Percentiles rank a stretch among this genome's conserved stretches.
Evolutionary conservation across 2,888 invertebrate genomes (phyloP).

Genomic region (Artemia sinica): DNA sequence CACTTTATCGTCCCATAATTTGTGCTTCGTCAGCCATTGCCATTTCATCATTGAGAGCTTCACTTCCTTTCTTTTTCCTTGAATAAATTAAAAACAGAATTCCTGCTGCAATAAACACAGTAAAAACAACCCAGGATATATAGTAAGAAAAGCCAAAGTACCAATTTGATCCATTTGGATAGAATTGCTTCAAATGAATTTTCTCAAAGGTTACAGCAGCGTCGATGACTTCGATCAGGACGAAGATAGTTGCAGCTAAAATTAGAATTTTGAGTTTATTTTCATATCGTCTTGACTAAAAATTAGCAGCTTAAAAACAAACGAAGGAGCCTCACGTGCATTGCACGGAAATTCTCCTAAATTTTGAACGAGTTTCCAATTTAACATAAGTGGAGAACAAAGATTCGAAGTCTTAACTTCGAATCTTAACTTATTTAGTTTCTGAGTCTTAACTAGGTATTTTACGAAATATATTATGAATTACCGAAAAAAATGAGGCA

Average conservation of each 20-base stretch:
- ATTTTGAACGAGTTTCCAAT: too few relatives aligned
- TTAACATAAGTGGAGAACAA: too few relatives aligned
- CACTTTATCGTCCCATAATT: slow-evolving; percentile 41
- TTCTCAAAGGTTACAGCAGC: slow-evolving; percentile 18
- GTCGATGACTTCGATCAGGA: slow-evolving; percentile 21
- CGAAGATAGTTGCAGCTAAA: slow-evolving; percentile 21
- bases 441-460: too few relatives aligned
- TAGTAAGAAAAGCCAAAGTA: slow-evolving; percentile 41
- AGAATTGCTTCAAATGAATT: slow-evolving; percentile 15
- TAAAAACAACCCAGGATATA: slow-evolving; percentile 59
- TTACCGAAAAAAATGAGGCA: too few relatives aligned
- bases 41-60: slow-evolving; percentile 60
- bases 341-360: too few relatives aligned
- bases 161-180: slow-evolving; percentile 19
- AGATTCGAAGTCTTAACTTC: too few relatives aligned
- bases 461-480: too few relatives aligned
- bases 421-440: too few relatives aligned
- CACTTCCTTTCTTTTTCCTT: slow-evolving; percentile 63
- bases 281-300: too few relatives aligned
- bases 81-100: slow-evolving; percentile 60
- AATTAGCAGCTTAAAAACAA: too few relatives aligned
- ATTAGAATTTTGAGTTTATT: neutral
- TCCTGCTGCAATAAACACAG: slow-evolving; percentile 47
- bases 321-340: too few relatives aligned
- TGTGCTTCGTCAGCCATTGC: slow-evolving; percentile 71